Evolutionary conservation across 1,140 invertebrate genomes (phyloP), one percentile per base, ranked within the genome.

Genomic region (Plutomurus gul): DNA sequence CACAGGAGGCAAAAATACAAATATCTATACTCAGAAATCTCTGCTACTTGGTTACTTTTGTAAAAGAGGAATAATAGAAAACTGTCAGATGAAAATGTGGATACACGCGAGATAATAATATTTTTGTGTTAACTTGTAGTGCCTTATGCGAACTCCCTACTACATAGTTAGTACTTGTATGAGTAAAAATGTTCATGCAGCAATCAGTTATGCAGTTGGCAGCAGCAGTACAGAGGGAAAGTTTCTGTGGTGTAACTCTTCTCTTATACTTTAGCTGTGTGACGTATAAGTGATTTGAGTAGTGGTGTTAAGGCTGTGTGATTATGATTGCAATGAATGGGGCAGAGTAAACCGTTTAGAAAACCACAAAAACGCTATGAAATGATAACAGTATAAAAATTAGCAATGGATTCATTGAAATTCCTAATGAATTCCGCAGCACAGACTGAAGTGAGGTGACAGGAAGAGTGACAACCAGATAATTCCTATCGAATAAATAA

Each of bases 371-470:
- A 30, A 65, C 25, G 30, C 56, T n/a, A 65, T 36, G 56, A 65
- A 60, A 65, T 65, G 56, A 65, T 65, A 65, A 65, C 56, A 65
- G 56, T 33, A 65, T 33, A n/a, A 65, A 30, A 65, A 65, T 65
- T 65, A 65, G 56, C 22, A 65, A 65, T 8, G 18, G 56, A 30
- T n/a, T 33, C 39, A 13, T 65, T 60, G 11, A 27, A 27, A 27
- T 33, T 25, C 25, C n/a, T n/a, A 65, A 36, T 6, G 25, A 16
- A n/a, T 60, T 10, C 22, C 13, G n/a, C 22, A 65, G 16, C 56
- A 65, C 30, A 65, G 20, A 49, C 16, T 13, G 47, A 51, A 22
- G 47, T 51, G 47, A 51, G 7, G 25, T 65, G 56, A 65, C 56
- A 65, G 18, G 56, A 65, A 65, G 56, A 65, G 30, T 65, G 56